Percentiles rank a stretch among this genome's conserved stretches.
Conservation (phyloP, 2,113 vertebrate genomes). For the Vanacampus margaritifer region DNA sequence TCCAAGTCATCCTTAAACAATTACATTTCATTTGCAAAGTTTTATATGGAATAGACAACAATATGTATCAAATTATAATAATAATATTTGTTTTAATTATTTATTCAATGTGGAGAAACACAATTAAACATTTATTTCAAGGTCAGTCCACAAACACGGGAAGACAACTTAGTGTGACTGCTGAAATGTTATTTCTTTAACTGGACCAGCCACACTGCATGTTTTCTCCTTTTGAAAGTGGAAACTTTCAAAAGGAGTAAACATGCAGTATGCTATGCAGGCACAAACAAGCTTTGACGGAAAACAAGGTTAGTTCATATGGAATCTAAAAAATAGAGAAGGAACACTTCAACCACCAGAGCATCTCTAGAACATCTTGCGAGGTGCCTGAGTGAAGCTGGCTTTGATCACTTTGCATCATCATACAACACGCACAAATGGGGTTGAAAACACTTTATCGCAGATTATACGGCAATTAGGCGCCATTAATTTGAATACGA, state of each 20-base stretch:
- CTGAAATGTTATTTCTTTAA: neutral
- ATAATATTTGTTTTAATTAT: neutral
- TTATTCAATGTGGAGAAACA: neutral
- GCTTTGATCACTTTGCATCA: neutral
- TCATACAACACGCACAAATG: neutral
- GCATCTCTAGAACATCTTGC: neutral
- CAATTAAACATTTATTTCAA: slow-evolving; percentile 40
- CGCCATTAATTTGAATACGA: neutral
- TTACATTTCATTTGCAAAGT: neutral
- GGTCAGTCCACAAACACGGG: neutral
- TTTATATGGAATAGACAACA: neutral
- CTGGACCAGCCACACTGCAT: neutral
- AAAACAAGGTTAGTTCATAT: neutral
- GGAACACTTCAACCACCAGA: neutral
- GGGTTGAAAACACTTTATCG: neutral
- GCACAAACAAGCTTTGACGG: neutral
- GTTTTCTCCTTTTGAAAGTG: neutral
- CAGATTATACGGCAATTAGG: neutral
- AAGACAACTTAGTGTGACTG: neutral
- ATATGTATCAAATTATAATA: neutral
- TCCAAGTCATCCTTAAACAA: neutral
- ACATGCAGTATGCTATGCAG: neutral
- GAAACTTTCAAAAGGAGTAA: neutral
- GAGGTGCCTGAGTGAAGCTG: neutral
- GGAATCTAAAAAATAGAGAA: neutral